These are phyloP conservation scores for Calliopsis andreniformis DNA, from an alignment of 1,140 invertebrate genomes.

Conservation along the genomic window DNA sequence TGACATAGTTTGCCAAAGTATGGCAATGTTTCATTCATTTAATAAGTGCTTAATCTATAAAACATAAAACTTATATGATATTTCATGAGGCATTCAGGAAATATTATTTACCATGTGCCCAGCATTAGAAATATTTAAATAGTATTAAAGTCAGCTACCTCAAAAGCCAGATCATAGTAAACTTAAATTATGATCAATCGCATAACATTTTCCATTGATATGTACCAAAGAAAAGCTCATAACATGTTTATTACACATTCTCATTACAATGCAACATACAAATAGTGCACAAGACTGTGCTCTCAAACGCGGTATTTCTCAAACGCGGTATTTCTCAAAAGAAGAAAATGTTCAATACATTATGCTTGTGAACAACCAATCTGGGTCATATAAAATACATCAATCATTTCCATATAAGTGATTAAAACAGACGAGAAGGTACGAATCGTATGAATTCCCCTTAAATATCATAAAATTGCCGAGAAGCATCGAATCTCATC, in stretches of 20 bases:
- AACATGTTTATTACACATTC: not conserved
- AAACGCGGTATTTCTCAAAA: not conserved
- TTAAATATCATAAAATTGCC: not conserved
- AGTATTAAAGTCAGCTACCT: not conserved
- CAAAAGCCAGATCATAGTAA: not conserved
- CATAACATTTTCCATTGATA: slow-evolving; percentile 1
- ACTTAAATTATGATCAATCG: not conserved
- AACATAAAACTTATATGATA: too few relatives aligned
- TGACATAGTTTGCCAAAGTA: not conserved
- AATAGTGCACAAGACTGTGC: not conserved
- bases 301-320: not conserved
- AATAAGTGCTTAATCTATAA: not conserved
- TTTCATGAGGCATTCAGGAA: not conserved
- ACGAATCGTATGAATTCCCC: not conserved
- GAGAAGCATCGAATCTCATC: not conserved
- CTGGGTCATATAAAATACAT: slow-evolving; percentile 22
- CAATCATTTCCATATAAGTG: not conserved
- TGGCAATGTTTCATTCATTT: not conserved
- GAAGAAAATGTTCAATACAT: not conserved
- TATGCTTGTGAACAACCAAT: not conserved
- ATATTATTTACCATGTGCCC: not conserved
- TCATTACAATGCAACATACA: not conserved
- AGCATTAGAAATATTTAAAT: not conserved
- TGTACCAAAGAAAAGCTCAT: not conserved
- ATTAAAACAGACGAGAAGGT: not conserved